Percentiles rank a stretch among this genome's conserved stretches.
These are phyloP conservation scores for Pherbina coryleti DNA, from an alignment of 2,888 invertebrate genomes.

Conservation along the genomic window DNA sequence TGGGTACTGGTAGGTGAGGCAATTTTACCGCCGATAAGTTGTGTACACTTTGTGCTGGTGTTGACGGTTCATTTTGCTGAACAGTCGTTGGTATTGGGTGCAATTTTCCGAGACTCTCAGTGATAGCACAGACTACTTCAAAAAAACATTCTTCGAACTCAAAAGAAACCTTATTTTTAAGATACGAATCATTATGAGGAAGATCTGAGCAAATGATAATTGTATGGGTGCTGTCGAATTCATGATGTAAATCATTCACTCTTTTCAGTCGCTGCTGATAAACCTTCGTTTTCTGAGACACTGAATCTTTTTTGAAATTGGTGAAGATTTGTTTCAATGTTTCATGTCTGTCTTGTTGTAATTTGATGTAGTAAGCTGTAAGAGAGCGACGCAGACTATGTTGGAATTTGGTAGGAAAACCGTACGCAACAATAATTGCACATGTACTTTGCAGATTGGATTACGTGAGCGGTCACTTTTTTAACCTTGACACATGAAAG, in stretches of 20 bases:
- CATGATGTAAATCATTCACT: neutral
- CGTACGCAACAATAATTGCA: neutral
- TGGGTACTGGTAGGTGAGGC: constrained; percentile 30
- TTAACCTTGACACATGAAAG: too few species aligned
- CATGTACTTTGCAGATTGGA: too few species aligned
- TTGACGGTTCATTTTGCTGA: neutral
- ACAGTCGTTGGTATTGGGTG: neutral
- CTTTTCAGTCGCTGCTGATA: constrained; percentile 20
- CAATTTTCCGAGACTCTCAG: neutral
- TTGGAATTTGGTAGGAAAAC: neutral
- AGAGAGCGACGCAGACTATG: neutral
- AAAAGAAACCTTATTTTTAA: neutral
- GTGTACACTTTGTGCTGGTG: too few species aligned
- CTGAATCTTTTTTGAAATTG: constrained; percentile 27
- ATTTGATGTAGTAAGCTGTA: constrained; percentile 3
- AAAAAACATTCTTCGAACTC: neutral
- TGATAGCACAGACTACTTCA: constrained; percentile 3
- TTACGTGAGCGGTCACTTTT: too few species aligned
- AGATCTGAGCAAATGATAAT: neutral
- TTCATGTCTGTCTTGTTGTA: neutral
- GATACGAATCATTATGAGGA: neutral
- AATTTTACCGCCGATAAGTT: neutral
- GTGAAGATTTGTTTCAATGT: neutral
- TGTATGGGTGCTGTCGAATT: constrained; percentile 8
- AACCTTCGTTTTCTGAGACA: constrained; percentile 10